Evolutionary conservation across 2,888 invertebrate species (phyloP), one percentile per base, ranked within the genome.

Genomic region (Seira ritae): DNA sequence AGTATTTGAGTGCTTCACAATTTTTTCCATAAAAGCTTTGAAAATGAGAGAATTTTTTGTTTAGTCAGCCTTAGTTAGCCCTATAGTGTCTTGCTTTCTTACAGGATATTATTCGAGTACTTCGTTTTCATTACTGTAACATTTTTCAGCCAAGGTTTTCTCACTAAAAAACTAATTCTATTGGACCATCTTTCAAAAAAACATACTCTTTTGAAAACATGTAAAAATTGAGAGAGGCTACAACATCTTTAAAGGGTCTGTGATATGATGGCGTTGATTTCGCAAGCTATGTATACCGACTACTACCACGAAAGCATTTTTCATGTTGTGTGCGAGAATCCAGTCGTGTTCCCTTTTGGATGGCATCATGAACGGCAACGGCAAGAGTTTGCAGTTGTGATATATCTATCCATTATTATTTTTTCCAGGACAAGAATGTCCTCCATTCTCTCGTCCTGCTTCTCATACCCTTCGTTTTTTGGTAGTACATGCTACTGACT

Each of bases 371-470:
- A n/a, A 76, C 68, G 55, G 22, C 69, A 76, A 67, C 67, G 60
- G 69, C 68, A 76, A 76, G 55, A 62, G 74, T 66, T 67, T 20
- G 76, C 67, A 50, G 55, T 55, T 68, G 68, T 20, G 60, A 76
- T 76, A 76, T 76, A 55, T 76, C 76, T 60, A 55, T 68, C 67
- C 31, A 68, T 76, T 76, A 76, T 76, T 60, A 23, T 50, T 69
- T 76, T 76, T 69, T 22, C 24, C 50, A 55, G 55, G 3, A 42
- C 42, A 73, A 75, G 69, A 76, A 76, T 69, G 76, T 76, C 76
- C 68, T 68, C 55, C 12, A 55, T 3, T 55, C 55, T 55, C 55
- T 12, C 67, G 67, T 66, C 50, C 75, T 55, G 65, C 68, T 76
- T 31, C 67, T 76, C 76, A 76, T 69, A 68, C 67, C 66, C 67